phyloP scores from a whole-genome alignment of 2,888 invertebrate species.

The Steinernema carpocapsae region DNA sequence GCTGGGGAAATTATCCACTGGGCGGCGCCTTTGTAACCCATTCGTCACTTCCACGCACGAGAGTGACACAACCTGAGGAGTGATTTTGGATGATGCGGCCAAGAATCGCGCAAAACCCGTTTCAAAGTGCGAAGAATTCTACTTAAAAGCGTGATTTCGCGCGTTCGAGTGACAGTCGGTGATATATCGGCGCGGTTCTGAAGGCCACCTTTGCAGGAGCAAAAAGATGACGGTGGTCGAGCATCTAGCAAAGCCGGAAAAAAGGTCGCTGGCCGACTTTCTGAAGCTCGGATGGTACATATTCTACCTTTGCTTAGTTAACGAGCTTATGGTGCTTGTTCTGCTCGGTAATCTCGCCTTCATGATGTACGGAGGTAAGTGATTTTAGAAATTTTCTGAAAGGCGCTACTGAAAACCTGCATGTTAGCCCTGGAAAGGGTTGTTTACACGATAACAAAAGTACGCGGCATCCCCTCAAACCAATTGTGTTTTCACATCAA shows the following conservation, averaged over 20 bases:
- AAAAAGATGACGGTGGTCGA: background rate
- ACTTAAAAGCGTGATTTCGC: background rate
- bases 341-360: constrained; percentile 25
- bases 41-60: constrained; percentile 17
- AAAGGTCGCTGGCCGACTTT: constrained; percentile 35
- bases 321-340: constrained; percentile 33
- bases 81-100: constrained; percentile 14
- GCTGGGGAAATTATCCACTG: no score
- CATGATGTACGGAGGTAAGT: constrained; percentile 31
- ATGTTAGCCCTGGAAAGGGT: no score
- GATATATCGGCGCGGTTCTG: background rate
- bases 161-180: constrained; percentile 15
- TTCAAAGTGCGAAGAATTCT: background rate
- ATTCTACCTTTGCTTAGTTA: constrained; percentile 17
- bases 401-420: no score
- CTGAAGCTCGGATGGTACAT: constrained; percentile 36
- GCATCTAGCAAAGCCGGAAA: background rate
- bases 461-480: no score
- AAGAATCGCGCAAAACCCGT: background rate
- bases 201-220: background rate
- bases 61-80: background rate
- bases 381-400: no score
- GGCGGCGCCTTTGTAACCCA: background rate
- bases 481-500: no score
- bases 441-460: no score